phyloP scores from a whole-genome alignment of 2,113 vertebrate species.

The Pseudonaja textilis region DNA sequence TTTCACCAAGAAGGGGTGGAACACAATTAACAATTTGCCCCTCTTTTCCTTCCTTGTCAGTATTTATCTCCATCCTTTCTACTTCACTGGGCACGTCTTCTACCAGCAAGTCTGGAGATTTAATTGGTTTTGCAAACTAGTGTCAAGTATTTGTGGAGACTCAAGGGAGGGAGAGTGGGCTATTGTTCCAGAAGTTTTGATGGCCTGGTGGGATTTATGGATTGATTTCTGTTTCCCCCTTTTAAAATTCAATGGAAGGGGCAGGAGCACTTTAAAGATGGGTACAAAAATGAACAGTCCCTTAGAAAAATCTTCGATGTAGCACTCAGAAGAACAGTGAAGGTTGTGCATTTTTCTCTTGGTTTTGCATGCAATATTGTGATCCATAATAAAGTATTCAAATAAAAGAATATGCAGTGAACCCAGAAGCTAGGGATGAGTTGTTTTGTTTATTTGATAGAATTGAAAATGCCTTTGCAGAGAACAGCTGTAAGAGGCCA shows the following conservation, averaged over 20 bases:
- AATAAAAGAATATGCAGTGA: neutral
- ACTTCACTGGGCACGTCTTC: conserved; percentile 16
- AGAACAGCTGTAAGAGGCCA: neutral
- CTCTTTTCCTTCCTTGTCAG: conserved; percentile 15
- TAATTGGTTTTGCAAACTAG: conserved; percentile 36
- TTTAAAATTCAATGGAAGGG: neutral
- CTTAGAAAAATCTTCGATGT: neutral
- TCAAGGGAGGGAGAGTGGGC: neutral
- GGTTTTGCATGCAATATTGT: neutral
- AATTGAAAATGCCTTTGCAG: neutral
- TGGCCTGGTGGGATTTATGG: conserved; percentile 10
- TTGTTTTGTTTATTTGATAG: neutral
- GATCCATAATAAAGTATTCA: neutral
- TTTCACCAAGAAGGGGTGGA: conserved; percentile 11
- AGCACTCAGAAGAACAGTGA: neutral
- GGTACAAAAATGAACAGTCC: neutral
- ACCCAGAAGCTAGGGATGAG: neutral
- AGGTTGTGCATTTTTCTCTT: neutral
- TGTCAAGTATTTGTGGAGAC: conserved; percentile 13
- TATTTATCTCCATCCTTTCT: conserved; percentile 25
- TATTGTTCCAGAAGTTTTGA: conserved; percentile 18
- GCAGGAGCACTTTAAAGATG: neutral
- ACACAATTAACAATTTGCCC: neutral
- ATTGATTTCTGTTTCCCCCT: neutral
- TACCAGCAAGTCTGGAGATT: conserved; percentile 10